A percentile compares a stretch with the other conserved stretches of the same genome.
These are phyloP conservation scores for Diadophis punctatus DNA, from an alignment of 2,113 vertebrate species.

Conservation along the genomic window DNA sequence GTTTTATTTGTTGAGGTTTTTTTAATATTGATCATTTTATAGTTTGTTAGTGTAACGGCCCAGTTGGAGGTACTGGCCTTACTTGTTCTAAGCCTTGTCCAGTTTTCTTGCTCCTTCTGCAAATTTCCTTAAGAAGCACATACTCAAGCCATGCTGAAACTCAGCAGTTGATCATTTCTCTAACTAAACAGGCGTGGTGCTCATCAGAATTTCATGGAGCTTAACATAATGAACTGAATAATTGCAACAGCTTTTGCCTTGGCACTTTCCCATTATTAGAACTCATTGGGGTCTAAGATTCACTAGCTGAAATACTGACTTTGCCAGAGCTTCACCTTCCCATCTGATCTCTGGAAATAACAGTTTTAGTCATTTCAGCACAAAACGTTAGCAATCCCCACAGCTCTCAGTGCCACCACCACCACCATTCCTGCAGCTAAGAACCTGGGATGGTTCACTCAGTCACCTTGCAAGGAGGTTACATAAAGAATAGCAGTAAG, in stretches of 20 bases:
- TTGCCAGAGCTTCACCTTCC: constrained; percentile 8
- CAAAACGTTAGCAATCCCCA: constrained; percentile 27
- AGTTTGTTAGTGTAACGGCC: not conserved
- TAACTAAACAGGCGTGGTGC: not conserved
- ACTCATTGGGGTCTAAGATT: constrained; percentile 6
- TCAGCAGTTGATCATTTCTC: not conserved
- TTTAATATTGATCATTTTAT: not conserved
- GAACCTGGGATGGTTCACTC: constrained; percentile 44
- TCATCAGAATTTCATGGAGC: constrained; percentile 14
- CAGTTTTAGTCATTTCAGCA: constrained; percentile 36
- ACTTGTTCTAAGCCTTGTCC: not conserved
- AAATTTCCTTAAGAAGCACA: not conserved
- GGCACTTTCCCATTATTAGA: constrained; percentile 14
- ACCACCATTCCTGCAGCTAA: constrained; percentile 16
- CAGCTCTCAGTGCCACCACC: not conserved
- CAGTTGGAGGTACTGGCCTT: not conserved
- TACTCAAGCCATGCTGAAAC: not conserved
- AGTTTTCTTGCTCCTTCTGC: not conserved
- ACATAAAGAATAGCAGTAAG: constrained; percentile 52
- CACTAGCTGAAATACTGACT: not conserved
- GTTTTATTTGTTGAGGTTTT: not conserved
- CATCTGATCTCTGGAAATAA: constrained; percentile 1
- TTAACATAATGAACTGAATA: not conserved
- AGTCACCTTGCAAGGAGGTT: constrained; percentile 32
- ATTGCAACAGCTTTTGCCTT: not conserved